Conservation (phyloP, 2,888 invertebrate genomes). For the Agrilus cyanescens region DNA sequence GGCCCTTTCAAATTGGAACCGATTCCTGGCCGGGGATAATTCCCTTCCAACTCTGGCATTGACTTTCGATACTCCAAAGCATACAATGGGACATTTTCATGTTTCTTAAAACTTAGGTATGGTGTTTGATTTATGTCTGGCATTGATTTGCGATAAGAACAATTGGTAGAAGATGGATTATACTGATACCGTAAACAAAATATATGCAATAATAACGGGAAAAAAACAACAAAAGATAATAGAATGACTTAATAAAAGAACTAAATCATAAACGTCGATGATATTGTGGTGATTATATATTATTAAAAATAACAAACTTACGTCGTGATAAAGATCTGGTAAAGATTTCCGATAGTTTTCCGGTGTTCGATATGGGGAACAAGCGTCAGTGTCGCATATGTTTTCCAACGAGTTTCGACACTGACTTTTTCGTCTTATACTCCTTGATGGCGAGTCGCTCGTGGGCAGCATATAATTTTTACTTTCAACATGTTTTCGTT, state of each 20-base stretch:
- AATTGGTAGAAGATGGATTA: no score
- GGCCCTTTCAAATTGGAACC: slow-evolving; percentile 26
- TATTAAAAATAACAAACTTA: background rate
- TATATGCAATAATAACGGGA: no score
- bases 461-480: slow-evolving; percentile 60
- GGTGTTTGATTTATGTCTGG: slow-evolving; percentile 29
- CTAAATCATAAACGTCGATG: no score
- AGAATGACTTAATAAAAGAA: no score
- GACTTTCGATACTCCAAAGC: slow-evolving; percentile 27
- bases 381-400: slow-evolving; percentile 25
- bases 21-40: no score
- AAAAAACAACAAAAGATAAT: no score
- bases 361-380: slow-evolving; percentile 18
- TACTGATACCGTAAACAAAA: no score
- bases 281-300: no score
- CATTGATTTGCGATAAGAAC: slow-evolving; percentile 26
- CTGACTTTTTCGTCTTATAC: slow-evolving; percentile 23
- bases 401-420: slow-evolving; percentile 30
- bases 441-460: slow-evolving; percentile 47
- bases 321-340: slow-evolving; percentile 26
- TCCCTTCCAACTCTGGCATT: slow-evolving; percentile 28
- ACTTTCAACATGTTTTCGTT: slow-evolving; percentile 65
- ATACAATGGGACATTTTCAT: slow-evolving; percentile 4
- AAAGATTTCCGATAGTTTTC: slow-evolving; percentile 31
- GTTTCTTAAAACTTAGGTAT: slow-evolving; percentile 16